Percentiles rank a stretch among this genome's conserved stretches.
phyloP scores from a whole-genome alignment of 2,113 vertebrate genomes.

The Triplophysa rosa region DNA sequence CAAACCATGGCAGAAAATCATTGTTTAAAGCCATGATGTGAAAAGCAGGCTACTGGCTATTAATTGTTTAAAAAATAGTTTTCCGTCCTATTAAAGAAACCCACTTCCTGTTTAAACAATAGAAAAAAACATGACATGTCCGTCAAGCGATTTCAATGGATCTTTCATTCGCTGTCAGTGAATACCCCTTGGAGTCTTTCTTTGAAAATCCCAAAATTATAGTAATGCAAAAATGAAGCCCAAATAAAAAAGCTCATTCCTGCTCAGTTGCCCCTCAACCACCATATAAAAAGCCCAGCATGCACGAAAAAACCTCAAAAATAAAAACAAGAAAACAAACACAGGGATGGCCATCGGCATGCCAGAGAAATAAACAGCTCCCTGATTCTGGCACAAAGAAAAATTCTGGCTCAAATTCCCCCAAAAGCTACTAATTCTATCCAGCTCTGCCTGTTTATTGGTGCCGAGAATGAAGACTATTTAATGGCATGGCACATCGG shows the following conservation, averaged over 20 bases:
- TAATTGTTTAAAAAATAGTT: too few relatives aligned
- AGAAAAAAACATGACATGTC: too few relatives aligned
- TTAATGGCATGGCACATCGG: slow-evolving; percentile 42
- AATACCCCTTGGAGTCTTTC: neutral
- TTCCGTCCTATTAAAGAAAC: too few relatives aligned
- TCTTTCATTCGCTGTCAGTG: neutral
- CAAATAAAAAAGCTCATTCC: neutral
- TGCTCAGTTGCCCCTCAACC: neutral
- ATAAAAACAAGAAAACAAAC: slow-evolving; percentile 52
- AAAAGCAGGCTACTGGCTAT: too few relatives aligned
- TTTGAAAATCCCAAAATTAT: slow-evolving; percentile 4
- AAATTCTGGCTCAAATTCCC: slow-evolving; percentile 47
- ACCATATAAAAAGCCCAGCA: slow-evolving; percentile 16
- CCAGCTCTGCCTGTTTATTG: slow-evolving; percentile 53
- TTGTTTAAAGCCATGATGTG: too few relatives aligned
- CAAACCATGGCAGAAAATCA: too few relatives aligned
- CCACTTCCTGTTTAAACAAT: too few relatives aligned
- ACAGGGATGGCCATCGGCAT: slow-evolving; percentile 16
- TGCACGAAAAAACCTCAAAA: slow-evolving; percentile 44
- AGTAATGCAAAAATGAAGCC: slow-evolving; percentile 14
- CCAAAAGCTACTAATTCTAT: slow-evolving; percentile 45
- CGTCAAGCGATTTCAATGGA: neutral
- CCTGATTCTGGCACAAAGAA: slow-evolving; percentile 17
- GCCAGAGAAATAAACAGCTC: slow-evolving; percentile 57
- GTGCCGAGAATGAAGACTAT: slow-evolving; percentile 49